phyloP scores from a whole-genome alignment of 2,888 invertebrate genomes.

The Nomada fucata region DNA sequence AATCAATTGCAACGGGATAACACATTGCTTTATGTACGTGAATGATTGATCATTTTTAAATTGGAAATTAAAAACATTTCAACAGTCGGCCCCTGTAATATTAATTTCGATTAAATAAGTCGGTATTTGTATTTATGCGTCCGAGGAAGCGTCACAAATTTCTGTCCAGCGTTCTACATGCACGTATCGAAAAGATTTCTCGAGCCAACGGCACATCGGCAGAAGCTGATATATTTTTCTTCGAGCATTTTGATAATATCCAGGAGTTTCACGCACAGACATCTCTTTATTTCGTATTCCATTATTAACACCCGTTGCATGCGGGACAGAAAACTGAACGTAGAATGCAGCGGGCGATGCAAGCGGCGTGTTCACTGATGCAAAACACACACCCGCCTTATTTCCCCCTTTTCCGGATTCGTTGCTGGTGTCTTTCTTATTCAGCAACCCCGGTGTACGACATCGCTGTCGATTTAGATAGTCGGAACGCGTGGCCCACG shows the following conservation, averaged over 20 bases:
- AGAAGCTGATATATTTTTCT: slow-evolving; percentile 9
- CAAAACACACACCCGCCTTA: slow-evolving; percentile 45
- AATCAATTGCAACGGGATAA: slow-evolving; percentile 6
- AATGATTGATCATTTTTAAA: too few species aligned
- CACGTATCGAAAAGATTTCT: slow-evolving; percentile 9
- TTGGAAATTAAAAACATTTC: too few species aligned
- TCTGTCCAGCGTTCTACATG: too few species aligned
- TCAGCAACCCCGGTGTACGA: slow-evolving; percentile 41
- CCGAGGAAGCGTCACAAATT: too few species aligned
- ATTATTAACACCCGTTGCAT: slow-evolving; percentile 58
- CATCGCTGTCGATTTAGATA: slow-evolving; percentile 24
- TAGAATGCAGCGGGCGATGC: slow-evolving; percentile 52
- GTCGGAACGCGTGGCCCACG: slow-evolving; percentile 32
- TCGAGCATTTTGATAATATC: slow-evolving; percentile 38
- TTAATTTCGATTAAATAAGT: too few species aligned
- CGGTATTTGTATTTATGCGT: too few species aligned
- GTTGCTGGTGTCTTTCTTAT: slow-evolving; percentile 37
- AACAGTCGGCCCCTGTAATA: too few species aligned
- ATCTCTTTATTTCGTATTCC: slow-evolving; percentile 45
- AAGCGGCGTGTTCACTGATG: slow-evolving; percentile 62
- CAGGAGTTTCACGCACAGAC: slow-evolving; percentile 28
- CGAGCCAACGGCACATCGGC: neutral
- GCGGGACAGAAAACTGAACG: slow-evolving; percentile 31
- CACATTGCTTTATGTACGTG: neutral
- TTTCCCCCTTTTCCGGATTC: slow-evolving; percentile 37